These are phyloP conservation scores for Anoplophora glabripennis DNA, from an alignment of 1,140 invertebrate genomes.

Conservation along the genomic window DNA sequence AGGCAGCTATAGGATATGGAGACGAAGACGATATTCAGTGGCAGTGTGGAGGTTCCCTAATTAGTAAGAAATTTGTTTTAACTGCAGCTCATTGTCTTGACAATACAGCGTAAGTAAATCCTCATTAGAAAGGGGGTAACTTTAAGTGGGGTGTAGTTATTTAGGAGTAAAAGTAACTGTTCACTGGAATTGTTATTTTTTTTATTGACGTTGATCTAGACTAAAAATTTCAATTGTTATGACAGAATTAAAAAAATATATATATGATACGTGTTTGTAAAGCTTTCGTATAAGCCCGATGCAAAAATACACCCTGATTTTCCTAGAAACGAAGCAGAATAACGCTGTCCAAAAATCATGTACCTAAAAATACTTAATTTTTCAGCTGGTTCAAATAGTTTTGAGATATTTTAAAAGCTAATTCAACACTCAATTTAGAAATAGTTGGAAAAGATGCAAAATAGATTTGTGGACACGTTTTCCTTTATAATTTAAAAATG, in stretches of 20 bases:
- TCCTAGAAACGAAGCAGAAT: no score
- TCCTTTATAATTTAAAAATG: background rate
- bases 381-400: background rate
- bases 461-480: background rate
- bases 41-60: constrained; percentile 65
- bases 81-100: constrained; percentile 73
- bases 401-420: background rate
- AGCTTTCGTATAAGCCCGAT: no score
- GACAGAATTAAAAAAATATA: background rate
- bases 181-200: background rate
- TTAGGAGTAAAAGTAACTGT: background rate
- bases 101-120: constrained; percentile 4
- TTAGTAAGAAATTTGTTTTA: constrained; percentile 63
- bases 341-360: no score
- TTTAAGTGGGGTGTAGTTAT: background rate
- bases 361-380: no score
- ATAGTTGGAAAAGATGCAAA: background rate
- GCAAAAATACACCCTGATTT: no score
- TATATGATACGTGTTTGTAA: no score
- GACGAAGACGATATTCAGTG: constrained; percentile 19
- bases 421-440: background rate
- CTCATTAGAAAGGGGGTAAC: constrained; percentile 18
- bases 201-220: background rate
- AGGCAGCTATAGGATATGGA: constrained; percentile 41
- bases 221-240: background rate